A percentile compares a stretch with the other conserved stretches of the same genome.
phyloP scores from a whole-genome alignment of 2,113 vertebrate genomes.

The Rhinoptilus africanus region DNA sequence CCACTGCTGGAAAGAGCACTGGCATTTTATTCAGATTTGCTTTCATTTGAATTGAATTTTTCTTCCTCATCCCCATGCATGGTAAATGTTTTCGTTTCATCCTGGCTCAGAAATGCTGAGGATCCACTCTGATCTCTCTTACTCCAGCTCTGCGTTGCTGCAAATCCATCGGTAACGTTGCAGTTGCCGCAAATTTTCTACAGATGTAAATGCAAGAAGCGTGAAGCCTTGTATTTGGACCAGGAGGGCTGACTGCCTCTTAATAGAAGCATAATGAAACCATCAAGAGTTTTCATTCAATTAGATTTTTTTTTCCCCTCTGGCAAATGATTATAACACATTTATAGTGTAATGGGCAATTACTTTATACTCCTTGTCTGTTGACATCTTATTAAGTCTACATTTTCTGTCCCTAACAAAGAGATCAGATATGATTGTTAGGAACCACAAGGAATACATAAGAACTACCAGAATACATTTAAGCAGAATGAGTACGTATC shows the following conservation, averaged over 20 bases:
- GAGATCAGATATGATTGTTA: conserved; percentile 41
- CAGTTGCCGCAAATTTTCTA: not conserved
- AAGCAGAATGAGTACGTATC: conserved; percentile 8
- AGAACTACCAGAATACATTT: conserved; percentile 46
- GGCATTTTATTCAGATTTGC: not conserved
- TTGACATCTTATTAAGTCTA: conserved; percentile 61
- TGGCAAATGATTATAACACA: conserved; percentile 57
- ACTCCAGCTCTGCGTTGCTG: not conserved
- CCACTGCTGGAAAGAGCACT: not conserved
- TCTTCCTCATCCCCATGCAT: not conserved
- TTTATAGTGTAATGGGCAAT: conserved; percentile 58
- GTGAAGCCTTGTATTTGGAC: not conserved
- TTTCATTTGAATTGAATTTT: not conserved
- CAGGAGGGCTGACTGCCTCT: conserved; percentile 2
- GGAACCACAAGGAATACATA: conserved; percentile 1
- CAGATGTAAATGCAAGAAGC: not conserved
- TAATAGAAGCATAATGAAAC: conserved; percentile 70
- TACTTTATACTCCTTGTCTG: conserved; percentile 59
- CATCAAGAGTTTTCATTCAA: conserved; percentile 70
- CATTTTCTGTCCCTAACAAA: conserved; percentile 61
- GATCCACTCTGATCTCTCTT: not conserved
- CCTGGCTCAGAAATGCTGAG: not conserved
- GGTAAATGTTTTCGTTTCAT: not conserved
- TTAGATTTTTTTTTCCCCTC: conserved; percentile 53
- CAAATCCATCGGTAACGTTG: not conserved